Evolutionary conservation across 2,113 vertebrate species (phyloP), one percentile per base, ranked within the genome.

Genomic region (Nothocercus nigrocapillus): DNA sequence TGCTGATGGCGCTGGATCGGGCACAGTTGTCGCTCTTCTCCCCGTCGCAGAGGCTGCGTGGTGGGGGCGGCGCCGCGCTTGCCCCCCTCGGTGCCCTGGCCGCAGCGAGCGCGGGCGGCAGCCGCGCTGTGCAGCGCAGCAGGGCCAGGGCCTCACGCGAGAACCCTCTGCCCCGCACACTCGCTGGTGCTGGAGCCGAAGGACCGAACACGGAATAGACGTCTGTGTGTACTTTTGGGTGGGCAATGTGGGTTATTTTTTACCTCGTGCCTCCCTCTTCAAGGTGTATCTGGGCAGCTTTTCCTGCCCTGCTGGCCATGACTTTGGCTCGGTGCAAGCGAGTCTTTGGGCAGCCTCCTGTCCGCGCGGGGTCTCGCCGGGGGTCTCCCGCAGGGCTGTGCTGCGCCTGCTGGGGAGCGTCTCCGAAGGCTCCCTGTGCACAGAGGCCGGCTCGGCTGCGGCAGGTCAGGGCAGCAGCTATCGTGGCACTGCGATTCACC

Each of bases 1-100:
- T 93, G 95, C 92, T 97, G 96, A 96, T 96, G 96, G 95, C 85
- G 75, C 86, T 93, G 90, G 93, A 95, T 95, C 88, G 94, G 92
- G 90, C 90, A 49, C 62, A 93, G 92, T 87, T 44, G 2, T 94
- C 88, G 68, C 86, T 92, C 54, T 73, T 82, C 61, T 92, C 58
- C 79, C 58, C 93, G 92, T 92, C 86, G 93, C 86, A 93, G 94
- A 36, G 36, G 36, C 36, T 36, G 36, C 8, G 36, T 8, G 36
- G 8, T 36, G 36, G 36, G 36, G 36, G 36, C 36, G 36, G 36
- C n/a, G n/a, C n/a, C n/a, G n/a, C n/a, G n/a, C n/a, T n/a, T n/a
- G n/a, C n/a, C n/a, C 36, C 36, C 36, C 36, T 36, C 36, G 8
- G 36, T 36, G 36, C 36, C 36, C 36, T 36, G 70, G 53, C 62